Percentiles rank a stretch among this genome's conserved stretches.
phyloP scores from a whole-genome alignment of 2,888 invertebrate species.

The Leucoma salicis region DNA sequence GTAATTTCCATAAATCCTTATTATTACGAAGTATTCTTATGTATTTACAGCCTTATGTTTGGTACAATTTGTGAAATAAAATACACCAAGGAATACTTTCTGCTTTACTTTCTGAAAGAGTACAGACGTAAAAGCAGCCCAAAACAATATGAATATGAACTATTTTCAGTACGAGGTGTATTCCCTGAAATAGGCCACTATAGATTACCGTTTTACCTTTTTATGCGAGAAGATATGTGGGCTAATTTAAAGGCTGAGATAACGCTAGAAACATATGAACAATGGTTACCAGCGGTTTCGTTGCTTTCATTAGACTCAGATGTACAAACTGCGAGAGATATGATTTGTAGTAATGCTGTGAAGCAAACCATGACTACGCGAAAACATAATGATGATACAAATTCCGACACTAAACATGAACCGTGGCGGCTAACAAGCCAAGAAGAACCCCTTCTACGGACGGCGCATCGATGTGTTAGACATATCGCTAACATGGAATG shows the following conservation, averaged over 20 bases:
- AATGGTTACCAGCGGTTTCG: conserved; percentile 69
- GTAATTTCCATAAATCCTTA: conserved; percentile 71
- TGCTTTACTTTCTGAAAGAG: conserved; percentile 69
- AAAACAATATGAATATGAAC: conserved; percentile 75
- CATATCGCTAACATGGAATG: conserved; percentile 79
- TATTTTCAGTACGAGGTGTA: conserved; percentile 74
- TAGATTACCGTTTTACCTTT: conserved; percentile 73
- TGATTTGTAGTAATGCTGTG: conserved; percentile 78
- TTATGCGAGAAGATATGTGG: conserved; percentile 78
- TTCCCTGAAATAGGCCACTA: conserved; percentile 77
- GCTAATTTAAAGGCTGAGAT: conserved; percentile 76
- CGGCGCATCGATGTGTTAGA: conserved; percentile 73
- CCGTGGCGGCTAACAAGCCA: conserved; percentile 66
- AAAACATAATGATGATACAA: conserved; percentile 50
- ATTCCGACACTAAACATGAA: conserved; percentile 55
- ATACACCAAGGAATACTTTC: conserved; percentile 65
- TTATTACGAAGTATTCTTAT: conserved; percentile 72
- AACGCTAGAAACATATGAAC: conserved; percentile 73
- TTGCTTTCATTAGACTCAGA: conserved; percentile 67
- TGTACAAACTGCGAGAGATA: conserved; percentile 72
- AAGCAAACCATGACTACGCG: conserved; percentile 78
- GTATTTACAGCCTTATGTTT: conserved; percentile 66
- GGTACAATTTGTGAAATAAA: conserved; percentile 47
- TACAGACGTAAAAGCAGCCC: conserved; percentile 68
- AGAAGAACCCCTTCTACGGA: conserved; percentile 70